Evolutionary conservation across 64 coral and sea anemone genomes (phyloP), one percentile per base, ranked within the genome.

Genomic region (Trachythela sp.): DNA sequence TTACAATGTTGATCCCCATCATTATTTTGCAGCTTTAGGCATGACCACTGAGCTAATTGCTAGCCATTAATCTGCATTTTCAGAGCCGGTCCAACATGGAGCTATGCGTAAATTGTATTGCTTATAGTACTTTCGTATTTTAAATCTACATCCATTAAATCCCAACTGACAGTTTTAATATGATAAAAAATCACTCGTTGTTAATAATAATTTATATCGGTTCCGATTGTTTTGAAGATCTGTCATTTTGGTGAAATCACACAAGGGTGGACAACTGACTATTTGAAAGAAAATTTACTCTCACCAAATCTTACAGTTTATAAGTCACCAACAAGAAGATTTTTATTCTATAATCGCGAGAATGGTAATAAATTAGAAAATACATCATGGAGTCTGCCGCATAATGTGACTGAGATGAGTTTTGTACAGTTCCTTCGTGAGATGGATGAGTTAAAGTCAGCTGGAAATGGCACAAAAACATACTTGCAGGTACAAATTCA

Each of bases 161-260:
- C n/a, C n/a, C n/a, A n/a, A n/a, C n/a, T n/a, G n/a, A n/a, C n/a
- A n/a, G n/a, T n/a, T n/a, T n/a, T n/a, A n/a, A n/a, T n/a, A n/a
- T n/a, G n/a, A n/a, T n/a, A n/a, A n/a, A n/a, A n/a, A n/a, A n/a
- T n/a, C n/a, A n/a, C n/a, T n/a, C n/a, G n/a, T n/a, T n/a, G n/a
- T n/a, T n/a, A n/a, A n/a, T n/a, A 31, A 22, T 68, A 68, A 68
- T 68, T 45, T 6, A 45, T 45, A 45, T 45, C 4, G 75, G 15
- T 80, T 15, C 75, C 75, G 20, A 39, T 80, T 35, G 75, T 80
- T 20, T 39, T 80, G 30, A 80, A 80, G 75, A 80, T 34, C 37
- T 80, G 75, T 36, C 75, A 80, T 30, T 80, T 80, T 80, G 75
- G 75, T 80, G 75, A 36, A 22, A 35, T 80, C 37, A 80, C 75